Evolutionary conservation across 2,113 vertebrate genomes (phyloP).

Genomic region (Cavia aperea): DNA sequence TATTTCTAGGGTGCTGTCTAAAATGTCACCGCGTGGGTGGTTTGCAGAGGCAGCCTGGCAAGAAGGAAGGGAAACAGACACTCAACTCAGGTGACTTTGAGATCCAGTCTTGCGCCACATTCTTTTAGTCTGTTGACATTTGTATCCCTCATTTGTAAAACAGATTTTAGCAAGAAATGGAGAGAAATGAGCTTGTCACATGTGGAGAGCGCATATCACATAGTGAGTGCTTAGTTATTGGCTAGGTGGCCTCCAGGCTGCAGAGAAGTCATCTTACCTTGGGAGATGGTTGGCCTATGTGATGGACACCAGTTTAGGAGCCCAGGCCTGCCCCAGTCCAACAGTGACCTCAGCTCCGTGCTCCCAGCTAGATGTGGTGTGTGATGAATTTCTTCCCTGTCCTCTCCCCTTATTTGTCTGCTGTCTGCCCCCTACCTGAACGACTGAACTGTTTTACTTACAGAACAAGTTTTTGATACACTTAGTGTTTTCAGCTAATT

Average conservation of each 20-base stretch:
- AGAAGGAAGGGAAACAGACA: not conserved
- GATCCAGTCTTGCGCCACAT: not conserved
- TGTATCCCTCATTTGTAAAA: not conserved
- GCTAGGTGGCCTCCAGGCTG: too few relatives aligned
- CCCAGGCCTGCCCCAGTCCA: not conserved
- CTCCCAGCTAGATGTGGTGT: not conserved
- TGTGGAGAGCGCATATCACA: not conserved
- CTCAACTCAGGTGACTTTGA: not conserved
- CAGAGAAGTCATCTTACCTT: not conserved
- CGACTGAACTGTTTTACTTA: slow-evolving; percentile 8
- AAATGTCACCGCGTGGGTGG: not conserved
- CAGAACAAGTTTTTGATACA: slow-evolving; percentile 72
- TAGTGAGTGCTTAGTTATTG: not conserved
- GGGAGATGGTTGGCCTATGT: not conserved
- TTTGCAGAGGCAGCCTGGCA: not conserved
- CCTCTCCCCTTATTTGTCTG: not conserved
- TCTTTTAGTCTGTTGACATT: not conserved
- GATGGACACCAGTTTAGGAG: not conserved
- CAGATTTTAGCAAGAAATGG: not conserved
- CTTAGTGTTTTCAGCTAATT: slow-evolving; percentile 73
- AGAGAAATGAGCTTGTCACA: not conserved
- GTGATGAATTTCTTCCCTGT: not conserved
- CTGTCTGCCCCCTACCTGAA: not conserved
- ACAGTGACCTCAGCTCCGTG: fast-evolving
- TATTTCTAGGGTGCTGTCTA: not conserved